Conservation (phyloP, 2,113 vertebrate genomes). For the Lophotis ruficrista region DNA sequence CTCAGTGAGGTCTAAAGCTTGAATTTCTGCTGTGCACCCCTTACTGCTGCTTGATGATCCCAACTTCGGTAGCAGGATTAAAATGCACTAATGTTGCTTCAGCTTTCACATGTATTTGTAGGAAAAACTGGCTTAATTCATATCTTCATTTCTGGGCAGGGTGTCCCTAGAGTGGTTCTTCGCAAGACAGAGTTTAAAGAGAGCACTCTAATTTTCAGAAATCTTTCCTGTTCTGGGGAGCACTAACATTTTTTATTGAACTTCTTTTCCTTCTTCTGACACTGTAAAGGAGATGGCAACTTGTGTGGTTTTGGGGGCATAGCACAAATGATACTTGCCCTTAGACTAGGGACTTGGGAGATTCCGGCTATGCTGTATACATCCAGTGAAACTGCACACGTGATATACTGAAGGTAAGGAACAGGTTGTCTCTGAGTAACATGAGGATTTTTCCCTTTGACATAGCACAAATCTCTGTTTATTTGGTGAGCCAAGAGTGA, state of each 20-base stretch:
- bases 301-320: accelerated
- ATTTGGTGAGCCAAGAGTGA: background rate
- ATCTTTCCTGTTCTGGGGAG: background rate
- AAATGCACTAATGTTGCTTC: background rate
- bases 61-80: background rate
- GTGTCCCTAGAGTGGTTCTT: accelerated
- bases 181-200: background rate
- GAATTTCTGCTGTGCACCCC: background rate
- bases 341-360: background rate
- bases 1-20: background rate
- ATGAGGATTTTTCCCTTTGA: background rate
- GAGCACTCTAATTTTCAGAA: background rate
- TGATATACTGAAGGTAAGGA: too few relatives aligned
- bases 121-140: background rate
- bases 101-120: background rate
- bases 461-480: background rate
- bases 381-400: background rate
- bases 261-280: background rate
- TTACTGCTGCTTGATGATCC: background rate
- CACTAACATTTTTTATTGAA: background rate
- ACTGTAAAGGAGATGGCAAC: background rate
- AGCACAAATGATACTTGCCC: accelerated
- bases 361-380: background rate
- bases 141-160: background rate
- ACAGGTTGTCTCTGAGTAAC: background rate